phyloP scores from a whole-genome alignment of 2,797 vertebrate genomes.

The Catamblyrhynchus diadema region DNA sequence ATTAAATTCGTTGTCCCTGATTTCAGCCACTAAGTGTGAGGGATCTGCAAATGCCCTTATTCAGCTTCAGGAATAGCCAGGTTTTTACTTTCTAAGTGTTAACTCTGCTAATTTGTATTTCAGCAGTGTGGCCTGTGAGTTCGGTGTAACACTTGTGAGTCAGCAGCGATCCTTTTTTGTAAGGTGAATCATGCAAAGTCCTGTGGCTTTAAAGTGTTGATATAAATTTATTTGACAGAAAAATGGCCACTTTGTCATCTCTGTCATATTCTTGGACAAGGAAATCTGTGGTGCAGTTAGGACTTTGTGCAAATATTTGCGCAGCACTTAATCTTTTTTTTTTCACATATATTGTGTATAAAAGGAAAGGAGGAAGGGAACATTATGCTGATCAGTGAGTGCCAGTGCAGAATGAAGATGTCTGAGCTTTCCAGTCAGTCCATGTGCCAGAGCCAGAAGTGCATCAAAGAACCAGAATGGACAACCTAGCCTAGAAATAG shows the following conservation, averaged over 20 bases:
- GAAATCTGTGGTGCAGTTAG: not conserved
- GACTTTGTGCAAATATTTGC: constrained; percentile 21
- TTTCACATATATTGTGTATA: not conserved
- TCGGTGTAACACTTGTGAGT: not conserved
- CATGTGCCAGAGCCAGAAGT: constrained; percentile 17
- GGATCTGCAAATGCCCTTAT: not conserved
- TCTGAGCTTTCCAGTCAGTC: constrained; percentile 4
- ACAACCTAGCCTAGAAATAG: constrained; percentile 63
- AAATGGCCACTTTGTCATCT: constrained; percentile 14
- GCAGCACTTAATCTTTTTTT: not conserved
- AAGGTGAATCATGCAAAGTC: constrained; percentile 25
- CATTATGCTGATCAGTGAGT: not conserved
- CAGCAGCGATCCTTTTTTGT: not conserved
- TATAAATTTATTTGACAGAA: constrained; percentile 7
- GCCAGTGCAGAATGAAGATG: not conserved
- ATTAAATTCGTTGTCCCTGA: constrained; percentile 32
- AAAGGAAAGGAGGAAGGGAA: not conserved
- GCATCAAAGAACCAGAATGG: constrained; percentile 10
- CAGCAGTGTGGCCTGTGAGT: not conserved
- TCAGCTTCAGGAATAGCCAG: not conserved
- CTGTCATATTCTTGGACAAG: not conserved
- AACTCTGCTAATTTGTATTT: constrained; percentile 42
- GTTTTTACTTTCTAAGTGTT: not conserved
- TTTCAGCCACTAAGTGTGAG: not conserved
- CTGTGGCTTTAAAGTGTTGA: not conserved